phyloP scores from a whole-genome alignment of 2,888 invertebrate species.

The Euphydryas editha region DNA sequence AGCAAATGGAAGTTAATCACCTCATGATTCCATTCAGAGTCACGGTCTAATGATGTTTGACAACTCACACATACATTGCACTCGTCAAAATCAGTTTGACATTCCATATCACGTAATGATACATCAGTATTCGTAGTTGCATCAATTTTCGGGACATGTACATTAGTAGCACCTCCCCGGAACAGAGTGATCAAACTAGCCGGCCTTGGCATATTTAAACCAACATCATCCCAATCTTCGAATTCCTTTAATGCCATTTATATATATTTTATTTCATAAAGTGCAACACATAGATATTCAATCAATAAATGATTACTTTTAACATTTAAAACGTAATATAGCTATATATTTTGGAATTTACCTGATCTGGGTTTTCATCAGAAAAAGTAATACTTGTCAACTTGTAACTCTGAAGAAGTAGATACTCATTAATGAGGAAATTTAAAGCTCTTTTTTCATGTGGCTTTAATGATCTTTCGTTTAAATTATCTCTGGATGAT shows the following conservation, averaged over 20 bases:
- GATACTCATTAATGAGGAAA: conserved; percentile 93
- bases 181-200: conserved; percentile 88
- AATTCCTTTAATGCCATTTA: conserved; percentile 84
- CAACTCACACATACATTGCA: conserved; percentile 73
- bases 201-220: conserved; percentile 92
- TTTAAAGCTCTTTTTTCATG: conserved; percentile 93
- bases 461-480: conserved; percentile 85
- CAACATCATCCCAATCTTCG: conserved; percentile 96
- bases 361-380: conserved; percentile 95
- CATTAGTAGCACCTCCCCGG: conserved; percentile 77
- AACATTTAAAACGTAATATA: neutral
- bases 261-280: neutral
- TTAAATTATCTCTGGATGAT: conserved; percentile 60
- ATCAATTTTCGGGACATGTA: conserved; percentile 68
- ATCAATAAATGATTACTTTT: neutral
- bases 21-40: conserved; percentile 77
- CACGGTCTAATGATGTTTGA: conserved; percentile 66
- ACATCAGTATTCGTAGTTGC: conserved; percentile 77
- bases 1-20: conserved; percentile 49
- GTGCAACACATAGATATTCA: too few relatives aligned
- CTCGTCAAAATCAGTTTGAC: conserved; percentile 79
- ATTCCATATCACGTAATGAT: conserved; percentile 55
- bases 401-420: conserved; percentile 91
- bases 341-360: conserved; percentile 51
- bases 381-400: conserved; percentile 95